Evolutionary conservation across 2,797 vertebrate species (phyloP).

Genomic region (Balearica regulorum): DNA sequence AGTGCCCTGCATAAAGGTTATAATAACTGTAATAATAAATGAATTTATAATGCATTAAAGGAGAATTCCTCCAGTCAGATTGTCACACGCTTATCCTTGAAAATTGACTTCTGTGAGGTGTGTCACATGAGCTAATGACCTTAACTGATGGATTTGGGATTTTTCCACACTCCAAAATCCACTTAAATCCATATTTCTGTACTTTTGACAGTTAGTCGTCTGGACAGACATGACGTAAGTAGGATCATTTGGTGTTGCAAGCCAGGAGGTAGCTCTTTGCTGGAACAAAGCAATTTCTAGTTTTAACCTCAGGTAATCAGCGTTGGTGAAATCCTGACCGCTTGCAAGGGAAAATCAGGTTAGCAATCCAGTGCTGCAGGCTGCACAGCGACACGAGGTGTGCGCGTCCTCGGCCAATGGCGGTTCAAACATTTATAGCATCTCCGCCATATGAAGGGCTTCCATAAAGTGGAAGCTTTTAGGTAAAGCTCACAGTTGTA

Average conservation of each 20-base stretch:
- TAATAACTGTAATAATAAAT: slow-evolving; percentile 67
- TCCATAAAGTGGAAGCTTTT: not conserved
- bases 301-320: not conserved
- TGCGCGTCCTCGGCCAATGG: rapidly evolving
- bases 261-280: not conserved
- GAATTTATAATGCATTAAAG: slow-evolving; percentile 63
- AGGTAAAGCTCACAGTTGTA: not conserved
- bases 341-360: not conserved
- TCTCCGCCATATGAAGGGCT: not conserved
- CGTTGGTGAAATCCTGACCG: not conserved
- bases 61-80: slow-evolving; percentile 28
- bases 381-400: too few species aligned
- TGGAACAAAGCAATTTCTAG: not conserved
- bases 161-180: slow-evolving; percentile 3
- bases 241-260: not conserved
- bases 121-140: slow-evolving; percentile 33
- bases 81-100: slow-evolving; percentile 23
- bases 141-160: slow-evolving; percentile 14
- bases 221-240: not conserved
- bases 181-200: not conserved
- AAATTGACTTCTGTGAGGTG: slow-evolving; percentile 27
- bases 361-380: rapidly evolving
- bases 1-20: slow-evolving; percentile 56
- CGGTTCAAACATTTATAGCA: rapidly evolving
- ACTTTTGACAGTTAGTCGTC: not conserved